These are phyloP conservation scores for Sus scrofa DNA, from an alignment of 2,113 vertebrate species.

Conservation along the genomic window DNA sequence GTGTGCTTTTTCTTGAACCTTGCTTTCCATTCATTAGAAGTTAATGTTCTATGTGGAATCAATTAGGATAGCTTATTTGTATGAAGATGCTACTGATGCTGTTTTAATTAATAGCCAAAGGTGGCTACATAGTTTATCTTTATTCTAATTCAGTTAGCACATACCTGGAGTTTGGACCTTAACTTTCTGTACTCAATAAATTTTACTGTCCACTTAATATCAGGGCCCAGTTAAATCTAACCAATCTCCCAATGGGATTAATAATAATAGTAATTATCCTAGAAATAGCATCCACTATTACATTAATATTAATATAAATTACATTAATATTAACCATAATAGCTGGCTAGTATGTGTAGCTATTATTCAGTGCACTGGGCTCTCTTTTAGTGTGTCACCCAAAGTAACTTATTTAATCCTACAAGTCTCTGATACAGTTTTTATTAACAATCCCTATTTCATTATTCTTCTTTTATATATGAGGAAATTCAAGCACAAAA, in stretches of 20 bases:
- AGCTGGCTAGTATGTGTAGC: neutral
- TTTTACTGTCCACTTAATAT: neutral
- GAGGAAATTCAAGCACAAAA: neutral
- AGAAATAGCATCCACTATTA: neutral
- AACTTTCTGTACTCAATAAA: neutral
- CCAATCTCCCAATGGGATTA: neutral
- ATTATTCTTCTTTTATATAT: neutral
- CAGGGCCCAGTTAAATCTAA: neutral
- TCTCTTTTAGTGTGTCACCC: neutral
- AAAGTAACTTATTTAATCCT: neutral
- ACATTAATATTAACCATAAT: neutral
- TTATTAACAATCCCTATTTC: neutral
- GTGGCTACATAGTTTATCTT: neutral
- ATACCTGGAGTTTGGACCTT: neutral
- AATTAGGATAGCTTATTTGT: neutral
- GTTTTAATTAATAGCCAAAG: neutral
- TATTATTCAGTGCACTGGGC: neutral
- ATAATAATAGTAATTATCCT: neutral
- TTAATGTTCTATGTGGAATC: neutral
- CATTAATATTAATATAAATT: neutral
- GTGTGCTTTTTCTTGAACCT: neutral
- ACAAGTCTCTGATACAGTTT: neutral
- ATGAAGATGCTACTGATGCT: neutral
- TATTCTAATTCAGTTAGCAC: neutral
- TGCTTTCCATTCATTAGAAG: neutral